Base-by-base conservation (phyloP, 2,113 vertebrate genomes). In the Campylorhamphus procurvoides region DNA sequence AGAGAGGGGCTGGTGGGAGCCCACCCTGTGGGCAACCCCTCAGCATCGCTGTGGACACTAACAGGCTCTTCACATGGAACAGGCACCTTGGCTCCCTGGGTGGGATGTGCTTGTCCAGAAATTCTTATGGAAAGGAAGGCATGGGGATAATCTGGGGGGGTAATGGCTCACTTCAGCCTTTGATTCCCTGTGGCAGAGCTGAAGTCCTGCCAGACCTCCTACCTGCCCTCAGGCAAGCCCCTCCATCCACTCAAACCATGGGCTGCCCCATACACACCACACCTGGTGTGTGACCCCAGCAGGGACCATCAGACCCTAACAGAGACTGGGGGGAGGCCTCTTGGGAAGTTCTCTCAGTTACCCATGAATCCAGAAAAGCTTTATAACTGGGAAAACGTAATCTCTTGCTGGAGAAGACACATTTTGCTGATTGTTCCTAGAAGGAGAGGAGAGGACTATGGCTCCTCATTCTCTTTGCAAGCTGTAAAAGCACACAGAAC, bases 221-320 rank as follows among this genome's bases (percentile, higher is more conserved):
- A 27, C 12, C 9, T 4, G 1, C 11, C 16, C 23, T 31, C 2
- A 0, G 50, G 40, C 6, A 20, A 24, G 28, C 37, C 10, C 28
- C 31, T 66, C 18, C 29, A 42, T 8, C 50, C 3, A 4, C 50
- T 33, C 46, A 49, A 39, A 39, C 14, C 15, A 11, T 0, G 16
- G 68, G 33, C 24, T 44, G 47, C 33, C 62, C 46, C 37, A 75
- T 2, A 42, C 31, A 28, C 11, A 6, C 22, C 33, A 8, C 1
- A 14, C 14, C 22, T 14, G 2, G 52, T 0, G 17, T 37, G 13
- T 37, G 49, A 74, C 20, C 28, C 58, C 53, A 44, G 31, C 2
- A 1, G 39, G 20, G 39, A 67, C 67, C 50, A 35, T 6, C 67
- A 53, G 49, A 14, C 37, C 59, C 84, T 25, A 18, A 23, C 8